Conservation (phyloP, 2,888 invertebrate species). For the Eustalomyia histrio region DNA sequence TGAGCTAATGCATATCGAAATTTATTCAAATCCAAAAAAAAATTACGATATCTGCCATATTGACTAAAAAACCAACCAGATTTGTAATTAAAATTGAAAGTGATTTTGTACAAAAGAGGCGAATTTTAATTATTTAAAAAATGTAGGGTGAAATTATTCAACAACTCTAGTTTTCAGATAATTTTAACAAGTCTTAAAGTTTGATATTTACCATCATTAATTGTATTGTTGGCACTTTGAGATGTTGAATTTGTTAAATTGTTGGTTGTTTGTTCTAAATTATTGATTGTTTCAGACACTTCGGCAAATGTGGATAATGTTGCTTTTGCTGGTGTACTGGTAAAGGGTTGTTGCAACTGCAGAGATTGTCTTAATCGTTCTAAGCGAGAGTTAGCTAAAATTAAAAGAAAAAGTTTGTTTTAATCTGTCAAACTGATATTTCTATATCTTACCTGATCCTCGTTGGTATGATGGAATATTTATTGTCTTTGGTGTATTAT, state of each 20-base stretch:
- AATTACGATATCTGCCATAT: no score
- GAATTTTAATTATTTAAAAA: no score
- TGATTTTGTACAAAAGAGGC: no score
- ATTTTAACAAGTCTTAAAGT: neutral
- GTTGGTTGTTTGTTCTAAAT: neutral
- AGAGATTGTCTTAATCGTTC: slow-evolving; percentile 66
- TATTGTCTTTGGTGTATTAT: slow-evolving; percentile 32
- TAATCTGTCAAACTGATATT: no score
- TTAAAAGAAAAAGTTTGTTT: neutral
- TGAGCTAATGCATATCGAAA: no score
- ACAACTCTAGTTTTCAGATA: no score
- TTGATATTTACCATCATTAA: slow-evolving; percentile 44
- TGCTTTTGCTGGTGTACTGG: neutral
- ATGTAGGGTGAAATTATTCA: no score
- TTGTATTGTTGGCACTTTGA: slow-evolving; percentile 20
- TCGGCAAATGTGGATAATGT: no score
- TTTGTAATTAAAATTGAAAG: no score
- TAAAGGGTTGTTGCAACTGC: slow-evolving; percentile 41
- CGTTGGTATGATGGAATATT: slow-evolving; percentile 45
- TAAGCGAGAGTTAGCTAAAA: slow-evolving; percentile 68
- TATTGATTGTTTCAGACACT: neutral
- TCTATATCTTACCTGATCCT: slow-evolving; percentile 54
- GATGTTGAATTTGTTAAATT: slow-evolving; percentile 3
- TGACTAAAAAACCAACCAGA: no score
- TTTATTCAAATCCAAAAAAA: no score